Conservation (phyloP, 2,797 vertebrate species). For the Valencia hispanica region DNA sequence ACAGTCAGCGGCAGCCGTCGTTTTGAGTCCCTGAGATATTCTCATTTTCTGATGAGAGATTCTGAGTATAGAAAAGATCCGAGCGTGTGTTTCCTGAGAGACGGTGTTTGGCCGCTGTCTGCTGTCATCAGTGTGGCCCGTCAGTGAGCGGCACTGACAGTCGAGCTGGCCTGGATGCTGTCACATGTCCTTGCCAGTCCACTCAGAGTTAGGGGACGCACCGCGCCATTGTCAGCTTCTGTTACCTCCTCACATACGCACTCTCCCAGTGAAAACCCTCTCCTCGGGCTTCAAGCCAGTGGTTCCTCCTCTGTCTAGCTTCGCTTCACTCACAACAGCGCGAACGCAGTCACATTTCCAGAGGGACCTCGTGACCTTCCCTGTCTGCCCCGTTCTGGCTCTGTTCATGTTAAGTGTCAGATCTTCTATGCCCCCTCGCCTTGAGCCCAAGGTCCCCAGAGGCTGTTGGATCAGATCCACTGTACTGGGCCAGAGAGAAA, state of each 20-base stretch:
- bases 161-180: slow-evolving; percentile 70
- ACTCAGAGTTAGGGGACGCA: slow-evolving; percentile 62
- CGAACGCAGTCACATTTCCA: slow-evolving; percentile 37
- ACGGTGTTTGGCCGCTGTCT: slow-evolving; percentile 64
- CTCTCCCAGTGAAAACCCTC: slow-evolving; percentile 9
- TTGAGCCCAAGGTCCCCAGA: slow-evolving; percentile 36
- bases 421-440: slow-evolving; percentile 41
- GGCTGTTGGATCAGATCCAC: slow-evolving; percentile 53
- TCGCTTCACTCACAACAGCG: slow-evolving; percentile 15
- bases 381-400: slow-evolving; percentile 58
- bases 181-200: slow-evolving; percentile 78
- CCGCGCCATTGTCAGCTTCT: slow-evolving; percentile 76
- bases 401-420: slow-evolving; percentile 65
- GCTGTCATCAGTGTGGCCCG: slow-evolving; percentile 65
- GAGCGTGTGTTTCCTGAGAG: slow-evolving; percentile 26
- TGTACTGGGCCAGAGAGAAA: slow-evolving; percentile 24
- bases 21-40: slow-evolving; percentile 37
- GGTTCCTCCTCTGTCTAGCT: slow-evolving; percentile 28
- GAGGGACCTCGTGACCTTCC: slow-evolving; percentile 69
- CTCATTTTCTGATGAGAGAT: slow-evolving; percentile 23
- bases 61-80: slow-evolving; percentile 20
- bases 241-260: slow-evolving; percentile 57
- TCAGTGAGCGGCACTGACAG: slow-evolving; percentile 69
- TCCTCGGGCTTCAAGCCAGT: slow-evolving; percentile 22
- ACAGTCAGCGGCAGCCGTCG: slow-evolving; percentile 7